Evolutionary conservation across 2,113 vertebrate genomes (phyloP).

Genomic region (Pan paniscus): DNA sequence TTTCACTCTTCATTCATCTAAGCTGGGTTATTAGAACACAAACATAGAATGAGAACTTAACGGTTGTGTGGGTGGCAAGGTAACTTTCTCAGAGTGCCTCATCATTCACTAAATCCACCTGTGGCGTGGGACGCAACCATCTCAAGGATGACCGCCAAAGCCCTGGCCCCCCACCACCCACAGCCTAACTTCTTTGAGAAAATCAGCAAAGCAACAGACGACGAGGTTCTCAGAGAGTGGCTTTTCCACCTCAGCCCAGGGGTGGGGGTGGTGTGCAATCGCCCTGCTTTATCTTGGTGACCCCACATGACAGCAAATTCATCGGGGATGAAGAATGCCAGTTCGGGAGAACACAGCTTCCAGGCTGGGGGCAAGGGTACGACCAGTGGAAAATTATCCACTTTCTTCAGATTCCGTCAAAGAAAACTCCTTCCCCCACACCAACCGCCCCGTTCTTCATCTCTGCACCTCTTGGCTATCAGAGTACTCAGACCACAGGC

Average conservation of each 20-base stretch:
- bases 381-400: rapidly evolving
- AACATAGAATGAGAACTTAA: rapidly evolving
- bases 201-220: conserved; percentile 78
- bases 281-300: conserved; percentile 90
- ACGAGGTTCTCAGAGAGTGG: conserved; percentile 83
- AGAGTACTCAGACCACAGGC: rapidly evolving
- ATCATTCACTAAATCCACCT: rapidly evolving
- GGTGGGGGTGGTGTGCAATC: conserved; percentile 87
- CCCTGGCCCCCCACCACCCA: background rate
- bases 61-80: rapidly evolving
- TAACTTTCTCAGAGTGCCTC: background rate
- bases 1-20: background rate
- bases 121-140: rapidly evolving
- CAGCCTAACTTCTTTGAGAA: conserved; percentile 45
- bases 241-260: conserved; percentile 84
- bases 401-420: background rate
- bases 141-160: background rate
- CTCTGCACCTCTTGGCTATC: rapidly evolving
- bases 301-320: conserved; percentile 87
- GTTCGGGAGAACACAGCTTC: conserved; percentile 71
- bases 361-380: background rate
- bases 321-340: conserved; percentile 84
- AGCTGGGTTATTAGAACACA: rapidly evolving
- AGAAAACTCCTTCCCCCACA: background rate
- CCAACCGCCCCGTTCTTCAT: rapidly evolving